phyloP scores from a whole-genome alignment of 1,140 invertebrate species.

The Drosophila sproati region DNA sequence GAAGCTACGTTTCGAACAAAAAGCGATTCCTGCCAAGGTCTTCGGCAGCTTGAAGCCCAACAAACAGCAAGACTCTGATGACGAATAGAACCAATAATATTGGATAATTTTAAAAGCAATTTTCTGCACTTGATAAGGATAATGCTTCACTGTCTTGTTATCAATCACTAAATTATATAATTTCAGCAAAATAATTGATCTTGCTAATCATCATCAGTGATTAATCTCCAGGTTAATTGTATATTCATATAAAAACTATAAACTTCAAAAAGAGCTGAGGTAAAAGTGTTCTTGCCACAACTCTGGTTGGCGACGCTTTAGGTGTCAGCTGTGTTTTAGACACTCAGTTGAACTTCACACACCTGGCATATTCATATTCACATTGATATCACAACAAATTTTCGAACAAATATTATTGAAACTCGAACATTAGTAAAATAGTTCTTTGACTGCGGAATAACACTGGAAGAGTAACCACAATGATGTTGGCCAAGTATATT shows the following conservation, averaged over 20 bases:
- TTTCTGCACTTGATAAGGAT: no score
- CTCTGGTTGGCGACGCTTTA: conserved; percentile 5
- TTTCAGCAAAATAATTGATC: no score
- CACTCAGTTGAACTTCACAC: neutral
- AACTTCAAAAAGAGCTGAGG: no score
- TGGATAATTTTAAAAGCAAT: no score
- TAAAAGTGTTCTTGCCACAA: no score
- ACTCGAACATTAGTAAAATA: conserved; percentile 16
- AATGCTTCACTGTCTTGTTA: neutral
- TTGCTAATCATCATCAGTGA: no score
- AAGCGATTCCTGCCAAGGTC: conserved; percentile 92
- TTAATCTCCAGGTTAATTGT: no score
- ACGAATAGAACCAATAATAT: conserved; percentile 44
- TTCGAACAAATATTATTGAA: conserved; percentile 20
- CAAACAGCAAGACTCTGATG: conserved; percentile 60
- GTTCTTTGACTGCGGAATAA: conserved; percentile 12
- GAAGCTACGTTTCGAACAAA: conserved; percentile 91
- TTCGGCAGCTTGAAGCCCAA: conserved; percentile 90
- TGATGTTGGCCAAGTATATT: conserved; percentile 35
- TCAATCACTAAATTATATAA: neutral
- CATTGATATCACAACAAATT: conserved; percentile 19
- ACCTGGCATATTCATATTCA: conserved; percentile 12
- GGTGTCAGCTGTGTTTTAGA: neutral
- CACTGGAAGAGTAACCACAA: neutral
- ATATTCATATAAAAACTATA: no score